phyloP scores from a whole-genome alignment of 2,888 invertebrate species.

The Watsonalla binaria region DNA sequence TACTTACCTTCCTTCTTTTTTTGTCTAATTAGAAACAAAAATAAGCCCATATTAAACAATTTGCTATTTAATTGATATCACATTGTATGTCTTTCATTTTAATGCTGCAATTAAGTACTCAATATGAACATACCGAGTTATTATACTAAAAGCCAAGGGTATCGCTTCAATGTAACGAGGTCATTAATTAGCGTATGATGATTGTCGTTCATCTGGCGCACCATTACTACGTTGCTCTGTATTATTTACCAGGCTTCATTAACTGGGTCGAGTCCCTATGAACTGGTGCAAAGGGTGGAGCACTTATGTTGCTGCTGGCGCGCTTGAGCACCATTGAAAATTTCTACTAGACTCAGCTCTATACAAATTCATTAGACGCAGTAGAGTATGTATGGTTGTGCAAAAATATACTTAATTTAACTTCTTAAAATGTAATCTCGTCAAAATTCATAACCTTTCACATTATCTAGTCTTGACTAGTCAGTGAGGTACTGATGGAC shows the following conservation, averaged over 20 bases:
- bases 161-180: conserved; percentile 25
- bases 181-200: conserved; percentile 37
- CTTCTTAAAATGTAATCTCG: no score
- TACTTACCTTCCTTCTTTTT: no score
- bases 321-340: neutral
- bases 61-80: no score
- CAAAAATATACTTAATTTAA: no score
- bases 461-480: no score
- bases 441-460: no score
- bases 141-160: neutral
- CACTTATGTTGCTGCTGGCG: neutral
- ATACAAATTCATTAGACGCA: neutral
- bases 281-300: conserved; percentile 33
- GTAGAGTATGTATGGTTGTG: no score
- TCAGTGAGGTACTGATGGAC: no score
- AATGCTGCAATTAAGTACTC: no score
- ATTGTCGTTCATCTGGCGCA: conserved; percentile 9
- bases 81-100: conserved; percentile 7
- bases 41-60: no score
- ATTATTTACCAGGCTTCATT: conserved; percentile 45
- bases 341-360: neutral
- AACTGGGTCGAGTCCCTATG: conserved; percentile 60
- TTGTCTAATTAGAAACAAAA: no score
- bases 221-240: conserved; percentile 29
- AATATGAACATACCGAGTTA: no score